Conservation (phyloP, 2,888 invertebrate genomes). For the Pristionchus japonicus region DNA sequence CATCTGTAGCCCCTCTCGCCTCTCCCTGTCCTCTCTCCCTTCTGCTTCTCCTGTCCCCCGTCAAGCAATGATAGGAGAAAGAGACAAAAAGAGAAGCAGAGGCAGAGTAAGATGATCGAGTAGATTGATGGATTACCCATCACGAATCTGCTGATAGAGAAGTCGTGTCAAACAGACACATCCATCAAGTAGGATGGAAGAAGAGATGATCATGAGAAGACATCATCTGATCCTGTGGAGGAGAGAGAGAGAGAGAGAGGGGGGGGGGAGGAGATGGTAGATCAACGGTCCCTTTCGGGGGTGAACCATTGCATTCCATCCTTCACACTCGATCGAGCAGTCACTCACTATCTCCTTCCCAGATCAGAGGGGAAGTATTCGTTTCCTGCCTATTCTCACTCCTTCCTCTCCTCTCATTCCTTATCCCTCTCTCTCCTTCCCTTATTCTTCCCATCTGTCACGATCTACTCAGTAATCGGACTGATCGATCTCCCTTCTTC, state of each 20-base stretch:
- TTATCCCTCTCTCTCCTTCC: background rate
- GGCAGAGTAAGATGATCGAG: background rate
- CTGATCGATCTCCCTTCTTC: background rate
- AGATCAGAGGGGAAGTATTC: conserved; percentile 15
- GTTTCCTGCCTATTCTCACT: conserved; percentile 30
- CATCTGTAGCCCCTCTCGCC: background rate
- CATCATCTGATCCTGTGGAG: background rate
- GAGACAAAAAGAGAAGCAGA: conserved; percentile 1
- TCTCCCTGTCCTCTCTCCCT: background rate
- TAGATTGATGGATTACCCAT: conserved; percentile 27
- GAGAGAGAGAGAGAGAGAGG: too few relatives aligned
- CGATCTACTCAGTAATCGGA: background rate
- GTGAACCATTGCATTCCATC: background rate
- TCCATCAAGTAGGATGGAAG: background rate
- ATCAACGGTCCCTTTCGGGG: background rate
- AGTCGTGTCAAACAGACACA: conserved; percentile 22
- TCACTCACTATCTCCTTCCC: background rate
- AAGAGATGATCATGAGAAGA: conserved; percentile 11
- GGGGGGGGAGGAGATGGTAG: background rate
- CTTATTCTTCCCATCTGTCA: conserved; percentile 19
- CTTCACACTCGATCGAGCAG: background rate
- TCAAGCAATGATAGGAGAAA: conserved; percentile 23
- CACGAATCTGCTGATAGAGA: background rate
- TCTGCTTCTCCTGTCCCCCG: too few relatives aligned
- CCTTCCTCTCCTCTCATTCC: background rate